phyloP scores from a whole-genome alignment of 2,113 vertebrate genomes.

The Callionymus lyra region DNA sequence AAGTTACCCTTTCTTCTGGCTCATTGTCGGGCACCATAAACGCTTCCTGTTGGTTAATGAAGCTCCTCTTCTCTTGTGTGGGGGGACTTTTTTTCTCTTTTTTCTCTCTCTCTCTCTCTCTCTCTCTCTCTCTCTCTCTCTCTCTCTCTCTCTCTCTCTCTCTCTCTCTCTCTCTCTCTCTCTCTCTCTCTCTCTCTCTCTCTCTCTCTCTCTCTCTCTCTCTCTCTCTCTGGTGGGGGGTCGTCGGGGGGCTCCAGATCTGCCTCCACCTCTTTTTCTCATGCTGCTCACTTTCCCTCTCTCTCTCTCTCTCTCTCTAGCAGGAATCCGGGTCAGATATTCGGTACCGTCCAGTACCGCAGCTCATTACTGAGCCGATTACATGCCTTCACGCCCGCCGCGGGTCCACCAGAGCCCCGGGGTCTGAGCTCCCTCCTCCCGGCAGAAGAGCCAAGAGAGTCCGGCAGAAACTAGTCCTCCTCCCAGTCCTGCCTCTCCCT shows the following conservation, averaged over 20 bases:
- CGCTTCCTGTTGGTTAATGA: slow-evolving; percentile 47
- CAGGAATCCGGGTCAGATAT: slow-evolving; percentile 57
- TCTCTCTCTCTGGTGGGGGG: slow-evolving; percentile 65
- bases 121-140: slow-evolving; percentile 37
- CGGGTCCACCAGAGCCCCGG: background rate
- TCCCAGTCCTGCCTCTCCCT: slow-evolving; percentile 38
- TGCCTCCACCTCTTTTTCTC: slow-evolving; percentile 58
- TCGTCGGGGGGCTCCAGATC: slow-evolving; percentile 66
- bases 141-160: slow-evolving; percentile 12
- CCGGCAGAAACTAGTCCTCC: slow-evolving; percentile 21
- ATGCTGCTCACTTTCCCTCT: slow-evolving; percentile 27
- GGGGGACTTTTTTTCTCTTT: slow-evolving; percentile 41
- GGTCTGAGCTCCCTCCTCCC: slow-evolving; percentile 1
- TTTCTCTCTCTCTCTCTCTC: slow-evolving; percentile 58
- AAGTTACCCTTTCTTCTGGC: slow-evolving; percentile 44
- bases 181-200: slow-evolving; percentile 52
- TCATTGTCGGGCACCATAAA: slow-evolving; percentile 48
- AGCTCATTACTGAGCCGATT: slow-evolving; percentile 63
- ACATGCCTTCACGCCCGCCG: slow-evolving; percentile 38
- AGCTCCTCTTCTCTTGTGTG: background rate
- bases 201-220: slow-evolving; percentile 47
- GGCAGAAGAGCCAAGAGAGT: slow-evolving; percentile 11
- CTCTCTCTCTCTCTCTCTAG: slow-evolving; percentile 15
- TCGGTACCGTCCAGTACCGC: slow-evolving; percentile 57
- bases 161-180: slow-evolving; percentile 52